A percentile compares a stretch with the other conserved stretches of the same genome.
phyloP scores from a whole-genome alignment of 2,797 vertebrate genomes.

The Garrulus glandarius region DNA sequence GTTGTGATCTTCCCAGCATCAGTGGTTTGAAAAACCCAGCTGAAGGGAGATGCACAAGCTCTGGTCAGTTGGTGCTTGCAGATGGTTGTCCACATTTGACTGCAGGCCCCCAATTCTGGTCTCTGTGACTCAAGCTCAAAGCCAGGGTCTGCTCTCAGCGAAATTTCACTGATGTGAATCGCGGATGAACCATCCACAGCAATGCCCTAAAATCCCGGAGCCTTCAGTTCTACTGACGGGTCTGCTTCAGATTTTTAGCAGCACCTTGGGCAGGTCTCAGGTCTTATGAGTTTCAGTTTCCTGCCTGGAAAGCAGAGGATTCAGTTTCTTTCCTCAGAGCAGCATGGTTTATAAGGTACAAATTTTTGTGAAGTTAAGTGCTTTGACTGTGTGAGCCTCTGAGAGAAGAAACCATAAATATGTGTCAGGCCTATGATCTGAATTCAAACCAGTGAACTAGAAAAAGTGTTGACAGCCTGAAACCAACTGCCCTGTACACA shows the following conservation, averaged over 20 bases:
- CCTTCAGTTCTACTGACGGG: background rate
- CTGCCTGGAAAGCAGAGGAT: background rate
- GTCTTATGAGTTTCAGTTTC: background rate
- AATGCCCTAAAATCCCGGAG: background rate
- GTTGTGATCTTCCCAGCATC: background rate
- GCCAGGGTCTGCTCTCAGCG: background rate
- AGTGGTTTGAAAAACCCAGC: background rate
- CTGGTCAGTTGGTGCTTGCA: background rate
- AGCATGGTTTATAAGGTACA: background rate
- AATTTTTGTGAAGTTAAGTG: constrained; percentile 8
- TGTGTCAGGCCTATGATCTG: constrained; percentile 29
- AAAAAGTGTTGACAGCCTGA: constrained; percentile 52
- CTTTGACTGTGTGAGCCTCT: background rate
- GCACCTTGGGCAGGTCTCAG: background rate
- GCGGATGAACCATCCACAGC: background rate
- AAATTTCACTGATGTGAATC: background rate
- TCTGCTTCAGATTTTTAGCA: background rate
- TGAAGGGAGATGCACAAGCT: background rate
- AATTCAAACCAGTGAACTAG: constrained; percentile 35
- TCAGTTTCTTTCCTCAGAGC: background rate
- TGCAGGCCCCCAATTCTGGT: background rate
- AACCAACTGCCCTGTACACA: constrained; percentile 16
- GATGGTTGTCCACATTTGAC: background rate
- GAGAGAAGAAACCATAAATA: constrained; percentile 22
- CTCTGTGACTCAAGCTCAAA: background rate